Evolutionary conservation across 1,140 invertebrate species (phyloP), one percentile per base, ranked within the genome.

Genomic region (Lethrus apterus): DNA sequence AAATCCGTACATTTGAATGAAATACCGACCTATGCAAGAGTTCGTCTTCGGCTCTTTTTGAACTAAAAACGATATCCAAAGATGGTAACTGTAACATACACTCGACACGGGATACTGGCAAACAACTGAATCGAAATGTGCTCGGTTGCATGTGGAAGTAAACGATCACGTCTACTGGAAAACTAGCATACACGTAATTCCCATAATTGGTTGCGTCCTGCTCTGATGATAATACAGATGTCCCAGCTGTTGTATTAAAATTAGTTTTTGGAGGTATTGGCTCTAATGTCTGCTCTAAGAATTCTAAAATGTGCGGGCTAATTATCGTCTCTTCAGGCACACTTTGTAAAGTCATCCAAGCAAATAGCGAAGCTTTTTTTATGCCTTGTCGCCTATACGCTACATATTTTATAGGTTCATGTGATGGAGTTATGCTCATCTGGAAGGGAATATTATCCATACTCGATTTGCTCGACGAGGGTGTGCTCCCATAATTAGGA

Each of bases 101-200:
- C 68, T 98, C 93, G 1, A 98, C 93, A 41, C 92, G 70, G 2
- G 93, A 97, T 0, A 93, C 86, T 3, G 94, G 95, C 51, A 97
- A 74, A 72, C 94, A 97, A 48, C 92, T 93, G 66, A 96, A 96
- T 47, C 91, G 77, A 63, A 97, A 94, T 2, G 90, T 91, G 9
- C 93, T 95, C 0, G 94, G 93, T 62, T 98, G 90, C 80, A 98
- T 95, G 64, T 94, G 89, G 70, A 98, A 93, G 67, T 97, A 96
- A 4, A 99, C 94, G 55, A 99, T 91, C 7, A 99, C 92, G 72
- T 99, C 95, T 0, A 99, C 93, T 0, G 95, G 95, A 64, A 98
- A 98, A 46, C 91, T 94, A 8, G 89, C 84, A 60, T 91, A 91
- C 46, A 84, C 85, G 63, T 89, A 87, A 64, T 86, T 84, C 3